phyloP scores from a whole-genome alignment of 2,797 vertebrate species.

The Sparus aurata region DNA sequence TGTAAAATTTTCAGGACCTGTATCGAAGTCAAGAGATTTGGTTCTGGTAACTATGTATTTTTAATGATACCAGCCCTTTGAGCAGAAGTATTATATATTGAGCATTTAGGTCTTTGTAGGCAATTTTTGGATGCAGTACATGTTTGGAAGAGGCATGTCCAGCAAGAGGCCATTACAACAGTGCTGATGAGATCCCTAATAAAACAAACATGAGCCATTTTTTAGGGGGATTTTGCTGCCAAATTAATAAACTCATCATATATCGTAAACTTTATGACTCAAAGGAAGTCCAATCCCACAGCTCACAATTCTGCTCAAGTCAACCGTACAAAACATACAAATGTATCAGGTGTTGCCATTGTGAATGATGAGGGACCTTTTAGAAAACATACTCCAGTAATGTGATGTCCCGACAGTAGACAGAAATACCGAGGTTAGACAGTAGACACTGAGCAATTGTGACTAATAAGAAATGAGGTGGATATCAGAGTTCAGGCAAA shows the following conservation, averaged over 20 bases:
- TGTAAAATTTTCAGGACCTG: too few species aligned
- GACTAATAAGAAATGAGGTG: not conserved
- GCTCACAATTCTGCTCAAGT: not conserved
- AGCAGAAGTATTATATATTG: too few species aligned
- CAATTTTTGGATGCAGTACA: too few species aligned
- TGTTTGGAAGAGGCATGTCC: not conserved
- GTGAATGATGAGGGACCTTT: not conserved
- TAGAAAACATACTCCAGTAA: not conserved
- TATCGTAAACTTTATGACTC: not conserved
- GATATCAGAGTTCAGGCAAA: constrained; percentile 2
- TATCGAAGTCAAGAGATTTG: too few species aligned
- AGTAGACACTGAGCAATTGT: not conserved
- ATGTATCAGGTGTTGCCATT: too few species aligned
- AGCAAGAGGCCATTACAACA: not conserved
- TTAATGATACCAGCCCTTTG: too few species aligned
- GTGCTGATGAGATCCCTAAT: not conserved
- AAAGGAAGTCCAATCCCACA: not conserved
- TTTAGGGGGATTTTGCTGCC: too few species aligned
- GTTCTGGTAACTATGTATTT: too few species aligned
- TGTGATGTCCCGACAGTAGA: not conserved
- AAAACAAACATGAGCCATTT: not conserved
- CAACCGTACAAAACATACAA: not conserved
- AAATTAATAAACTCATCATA: not conserved
- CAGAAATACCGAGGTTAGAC: not conserved
- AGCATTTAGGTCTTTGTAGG: too few species aligned